A percentile compares a stretch with the other conserved stretches of the same genome.
phyloP scores from a whole-genome alignment of 2,888 invertebrate genomes.

The Eudemis profundana region DNA sequence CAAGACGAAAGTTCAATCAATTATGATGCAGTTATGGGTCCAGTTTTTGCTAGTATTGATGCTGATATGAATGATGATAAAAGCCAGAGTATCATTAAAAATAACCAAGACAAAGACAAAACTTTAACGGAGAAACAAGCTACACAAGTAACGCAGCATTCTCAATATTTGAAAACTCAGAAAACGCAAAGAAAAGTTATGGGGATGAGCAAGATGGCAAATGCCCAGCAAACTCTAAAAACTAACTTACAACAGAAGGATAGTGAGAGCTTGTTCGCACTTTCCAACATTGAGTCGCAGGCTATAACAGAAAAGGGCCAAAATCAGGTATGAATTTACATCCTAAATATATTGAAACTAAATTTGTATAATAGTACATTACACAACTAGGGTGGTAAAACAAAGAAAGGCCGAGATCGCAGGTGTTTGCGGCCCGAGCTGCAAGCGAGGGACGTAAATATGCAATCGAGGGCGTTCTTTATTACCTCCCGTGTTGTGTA shows the following conservation, averaged over 20 bases:
- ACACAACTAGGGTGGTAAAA: no score
- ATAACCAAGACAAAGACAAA: constrained; percentile 17
- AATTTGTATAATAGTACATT: neutral
- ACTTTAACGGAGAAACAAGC: constrained; percentile 23
- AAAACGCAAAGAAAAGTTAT: constrained; percentile 48
- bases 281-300: constrained; percentile 60
- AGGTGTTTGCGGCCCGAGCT: no score
- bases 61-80: constrained; percentile 66
- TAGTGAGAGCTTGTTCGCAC: constrained; percentile 77
- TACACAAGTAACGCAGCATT: constrained; percentile 28
- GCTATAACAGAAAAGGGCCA: constrained; percentile 45
- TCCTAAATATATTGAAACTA: no score
- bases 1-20: constrained; percentile 63
- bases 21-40: constrained; percentile 72
- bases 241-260: constrained; percentile 53
- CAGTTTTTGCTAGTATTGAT: constrained; percentile 77
- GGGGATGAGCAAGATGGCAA: constrained; percentile 23
- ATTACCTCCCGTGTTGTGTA: no score
- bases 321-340: constrained; percentile 53
- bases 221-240: constrained; percentile 12
- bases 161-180: constrained; percentile 45
- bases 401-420: no score
- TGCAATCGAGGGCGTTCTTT: no score
- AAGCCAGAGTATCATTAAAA: constrained; percentile 51
- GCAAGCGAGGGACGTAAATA: no score